Evolutionary conservation across 1,140 invertebrate genomes (phyloP).

Genomic region (Apis cerana): DNA sequence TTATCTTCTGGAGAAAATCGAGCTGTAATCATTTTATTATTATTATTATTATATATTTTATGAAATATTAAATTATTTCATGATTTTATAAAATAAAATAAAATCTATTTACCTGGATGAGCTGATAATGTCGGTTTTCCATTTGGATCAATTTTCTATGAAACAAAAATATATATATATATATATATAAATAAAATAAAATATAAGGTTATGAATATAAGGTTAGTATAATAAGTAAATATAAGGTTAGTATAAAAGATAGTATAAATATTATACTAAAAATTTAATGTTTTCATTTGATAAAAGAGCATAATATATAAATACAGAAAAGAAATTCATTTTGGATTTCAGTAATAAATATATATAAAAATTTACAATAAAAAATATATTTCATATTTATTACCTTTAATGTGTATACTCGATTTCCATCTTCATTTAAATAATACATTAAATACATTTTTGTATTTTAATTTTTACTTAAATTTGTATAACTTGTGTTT

Average conservation of each 20-base stretch:
- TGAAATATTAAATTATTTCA: constrained; percentile 22
- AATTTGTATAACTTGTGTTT: not conserved
- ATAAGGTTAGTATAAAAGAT: no score
- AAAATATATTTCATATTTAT: constrained; percentile 46
- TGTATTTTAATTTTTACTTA: not conserved
- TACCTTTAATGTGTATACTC: constrained; percentile 89
- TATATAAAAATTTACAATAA: not conserved
- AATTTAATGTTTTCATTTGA: not conserved
- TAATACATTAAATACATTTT: constrained; percentile 91
- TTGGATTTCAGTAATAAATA: not conserved
- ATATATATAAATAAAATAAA: not conserved
- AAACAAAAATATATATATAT: constrained; percentile 28
- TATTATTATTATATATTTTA: no score
- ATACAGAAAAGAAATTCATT: not conserved
- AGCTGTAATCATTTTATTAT: constrained; percentile 83
- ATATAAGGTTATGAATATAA: not conserved
- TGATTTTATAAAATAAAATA: not conserved
- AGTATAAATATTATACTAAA: not conserved
- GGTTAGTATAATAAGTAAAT: not conserved
- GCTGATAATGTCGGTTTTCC: constrained; percentile 92
- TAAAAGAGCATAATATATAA: constrained; percentile 25
- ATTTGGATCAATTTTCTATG: constrained; percentile 87
- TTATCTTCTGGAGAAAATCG: constrained; percentile 98
- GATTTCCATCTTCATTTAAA: constrained; percentile 85
- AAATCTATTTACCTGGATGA: constrained; percentile 87